Percentiles rank a stretch among this genome's conserved stretches.
These are phyloP conservation scores for Pristiophorus japonicus DNA, from an alignment of 2,113 vertebrate genomes.

Conservation along the genomic window DNA sequence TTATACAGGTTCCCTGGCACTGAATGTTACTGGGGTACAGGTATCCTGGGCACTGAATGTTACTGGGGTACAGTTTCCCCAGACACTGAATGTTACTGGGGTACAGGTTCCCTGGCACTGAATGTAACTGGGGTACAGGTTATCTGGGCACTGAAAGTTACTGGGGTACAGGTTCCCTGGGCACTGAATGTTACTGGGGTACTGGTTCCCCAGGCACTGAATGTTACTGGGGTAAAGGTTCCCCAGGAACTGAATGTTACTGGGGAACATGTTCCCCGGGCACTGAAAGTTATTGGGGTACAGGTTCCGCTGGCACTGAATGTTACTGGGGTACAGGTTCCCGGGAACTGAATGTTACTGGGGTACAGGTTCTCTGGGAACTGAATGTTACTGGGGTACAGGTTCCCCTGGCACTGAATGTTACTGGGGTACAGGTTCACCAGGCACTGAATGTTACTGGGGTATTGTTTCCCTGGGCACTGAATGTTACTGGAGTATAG, in stretches of 20 bases:
- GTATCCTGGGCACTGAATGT: background rate
- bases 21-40: too few relatives aligned
- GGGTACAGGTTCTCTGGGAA: background rate
- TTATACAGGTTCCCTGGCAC: too few relatives aligned
- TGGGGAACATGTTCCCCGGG: too few relatives aligned
- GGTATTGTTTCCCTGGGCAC: background rate
- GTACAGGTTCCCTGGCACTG: background rate
- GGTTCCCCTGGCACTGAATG: background rate
- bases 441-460: background rate
- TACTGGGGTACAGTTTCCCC: background rate
- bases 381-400: background rate
- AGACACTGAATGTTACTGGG: background rate
- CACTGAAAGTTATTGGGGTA: too few relatives aligned
- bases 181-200: background rate
- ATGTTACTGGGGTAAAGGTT: background rate
- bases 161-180: background rate
- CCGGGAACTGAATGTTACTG: background rate
- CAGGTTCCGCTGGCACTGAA: background rate
- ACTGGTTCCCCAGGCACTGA: too few relatives aligned
- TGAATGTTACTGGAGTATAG: too few relatives aligned
- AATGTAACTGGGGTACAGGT: too few relatives aligned
- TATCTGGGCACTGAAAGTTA: too few relatives aligned
- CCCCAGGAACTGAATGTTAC: background rate
- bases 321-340: background rate
- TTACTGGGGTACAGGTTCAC: background rate